phyloP scores from a whole-genome alignment of 1,140 invertebrate species.

The Drosophila pandora region DNA sequence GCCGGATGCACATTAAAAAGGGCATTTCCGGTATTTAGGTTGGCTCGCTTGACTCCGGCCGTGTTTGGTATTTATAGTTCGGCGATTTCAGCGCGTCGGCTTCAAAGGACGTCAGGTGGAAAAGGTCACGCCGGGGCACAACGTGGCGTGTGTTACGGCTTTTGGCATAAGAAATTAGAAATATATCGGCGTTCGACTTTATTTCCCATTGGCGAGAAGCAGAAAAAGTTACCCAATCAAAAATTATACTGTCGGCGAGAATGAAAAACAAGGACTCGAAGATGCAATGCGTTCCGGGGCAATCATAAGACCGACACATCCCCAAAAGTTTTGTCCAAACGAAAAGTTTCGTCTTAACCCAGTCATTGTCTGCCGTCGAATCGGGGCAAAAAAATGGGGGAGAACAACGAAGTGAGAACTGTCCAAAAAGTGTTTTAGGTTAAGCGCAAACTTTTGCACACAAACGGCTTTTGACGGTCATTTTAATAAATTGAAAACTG shows the following conservation, averaged over 20 bases:
- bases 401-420: constrained; percentile 43
- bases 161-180: constrained; percentile 55
- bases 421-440: constrained; percentile 78
- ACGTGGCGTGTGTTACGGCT: constrained; percentile 45
- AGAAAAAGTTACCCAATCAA: constrained; percentile 61
- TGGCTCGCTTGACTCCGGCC: constrained; percentile 12
- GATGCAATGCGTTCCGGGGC: constrained; percentile 40
- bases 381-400: constrained; percentile 5
- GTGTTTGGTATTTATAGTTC: constrained; percentile 56
- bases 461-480: constrained; percentile 78
- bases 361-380: constrained; percentile 37
- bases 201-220: constrained; percentile 6
- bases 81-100: constrained; percentile 46
- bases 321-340: constrained; percentile 33
- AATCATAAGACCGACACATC: constrained; percentile 58
- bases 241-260: constrained; percentile 55
- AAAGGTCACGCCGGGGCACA: constrained; percentile 38
- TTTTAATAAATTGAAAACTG: constrained; percentile 80
- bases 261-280: constrained; percentile 50
- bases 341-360: constrained; percentile 49
- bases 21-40: constrained; percentile 79
- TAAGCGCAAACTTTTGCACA: constrained; percentile 67
- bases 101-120: constrained; percentile 46
- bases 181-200: constrained; percentile 38
- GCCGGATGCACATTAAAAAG: constrained; percentile 79